phyloP scores from a whole-genome alignment of 2,888 invertebrate genomes.

The Corythucha ciliata region DNA sequence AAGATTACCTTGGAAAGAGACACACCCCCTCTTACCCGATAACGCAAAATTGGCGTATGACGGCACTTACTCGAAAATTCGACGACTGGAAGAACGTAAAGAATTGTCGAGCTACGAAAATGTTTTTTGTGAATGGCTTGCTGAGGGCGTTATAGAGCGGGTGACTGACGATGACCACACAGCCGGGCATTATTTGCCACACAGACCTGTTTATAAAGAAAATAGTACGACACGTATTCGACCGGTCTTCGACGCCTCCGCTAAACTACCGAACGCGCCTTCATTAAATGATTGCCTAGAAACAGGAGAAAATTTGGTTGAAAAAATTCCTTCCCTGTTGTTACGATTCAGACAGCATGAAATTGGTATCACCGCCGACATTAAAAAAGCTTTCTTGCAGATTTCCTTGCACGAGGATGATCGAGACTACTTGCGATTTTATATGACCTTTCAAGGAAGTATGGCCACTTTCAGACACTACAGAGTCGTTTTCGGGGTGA shows the following conservation, averaged over 20 bases:
- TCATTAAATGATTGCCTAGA: too few species aligned
- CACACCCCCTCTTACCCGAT: constrained; percentile 35
- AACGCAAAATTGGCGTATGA: constrained; percentile 34
- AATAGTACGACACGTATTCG: constrained; percentile 25
- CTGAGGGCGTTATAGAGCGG: constrained; percentile 34
- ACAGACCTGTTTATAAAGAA: constrained; percentile 28
- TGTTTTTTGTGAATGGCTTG: constrained; percentile 36
- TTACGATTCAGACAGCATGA: not conserved
- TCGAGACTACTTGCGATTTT: constrained; percentile 35
- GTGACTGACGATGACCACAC: constrained; percentile 29
- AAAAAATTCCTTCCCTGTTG: not conserved
- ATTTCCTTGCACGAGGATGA: constrained; percentile 31
- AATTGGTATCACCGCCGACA: constrained; percentile 20
- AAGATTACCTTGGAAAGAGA: constrained; percentile 38
- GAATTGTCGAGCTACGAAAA: constrained; percentile 33
- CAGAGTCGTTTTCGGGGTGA: constrained; percentile 24
- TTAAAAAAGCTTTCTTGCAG: constrained; percentile 32
- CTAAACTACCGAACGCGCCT: too few species aligned
- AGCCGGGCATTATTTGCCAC: constrained; percentile 23
- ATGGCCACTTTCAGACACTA: constrained; percentile 15
- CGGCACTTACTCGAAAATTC: constrained; percentile 31
- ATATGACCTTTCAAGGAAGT: constrained; percentile 29
- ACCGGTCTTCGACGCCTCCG: constrained; percentile 33
- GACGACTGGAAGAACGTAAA: constrained; percentile 15
- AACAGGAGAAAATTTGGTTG: constrained; percentile 1